Percentiles rank a stretch among this genome's conserved stretches.
phyloP scores from a whole-genome alignment of 2,113 vertebrate species.

The Vulpes vulpes region DNA sequence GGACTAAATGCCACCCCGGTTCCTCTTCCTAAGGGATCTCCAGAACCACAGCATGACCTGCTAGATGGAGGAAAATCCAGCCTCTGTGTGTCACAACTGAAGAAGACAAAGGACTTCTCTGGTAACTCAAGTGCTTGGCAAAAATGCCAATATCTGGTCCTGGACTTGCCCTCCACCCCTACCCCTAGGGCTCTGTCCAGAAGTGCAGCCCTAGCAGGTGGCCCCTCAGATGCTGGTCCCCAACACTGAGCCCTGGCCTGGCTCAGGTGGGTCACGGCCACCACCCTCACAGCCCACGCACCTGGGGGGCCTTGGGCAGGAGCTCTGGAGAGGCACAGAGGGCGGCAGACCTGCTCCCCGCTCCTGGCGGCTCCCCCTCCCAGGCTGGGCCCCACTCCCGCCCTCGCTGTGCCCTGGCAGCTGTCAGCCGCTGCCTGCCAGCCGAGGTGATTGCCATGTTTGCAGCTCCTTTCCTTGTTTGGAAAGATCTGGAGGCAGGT shows the following conservation, averaged over 20 bases:
- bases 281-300: background rate
- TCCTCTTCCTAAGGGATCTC: background rate
- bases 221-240: background rate
- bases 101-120: background rate
- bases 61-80: background rate
- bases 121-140: background rate
- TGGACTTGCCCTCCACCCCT: background rate
- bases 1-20: background rate
- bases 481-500: constrained; percentile 76
- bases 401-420: background rate
- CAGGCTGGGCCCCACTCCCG: background rate
- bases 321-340: background rate
- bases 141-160: background rate
- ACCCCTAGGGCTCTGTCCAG: background rate
- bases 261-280: background rate
- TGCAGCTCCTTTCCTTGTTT: constrained; percentile 67
- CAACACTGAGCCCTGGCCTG: background rate
- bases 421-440: constrained; percentile 53
- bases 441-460: constrained; percentile 57
- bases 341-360: accelerated
- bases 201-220: background rate
- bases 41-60: background rate
- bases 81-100: too few species aligned
- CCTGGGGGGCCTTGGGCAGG: accelerated
- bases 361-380: background rate